Evolutionary conservation across 2,888 invertebrate species (phyloP).

Genomic region (Zele albiditarsus): DNA sequence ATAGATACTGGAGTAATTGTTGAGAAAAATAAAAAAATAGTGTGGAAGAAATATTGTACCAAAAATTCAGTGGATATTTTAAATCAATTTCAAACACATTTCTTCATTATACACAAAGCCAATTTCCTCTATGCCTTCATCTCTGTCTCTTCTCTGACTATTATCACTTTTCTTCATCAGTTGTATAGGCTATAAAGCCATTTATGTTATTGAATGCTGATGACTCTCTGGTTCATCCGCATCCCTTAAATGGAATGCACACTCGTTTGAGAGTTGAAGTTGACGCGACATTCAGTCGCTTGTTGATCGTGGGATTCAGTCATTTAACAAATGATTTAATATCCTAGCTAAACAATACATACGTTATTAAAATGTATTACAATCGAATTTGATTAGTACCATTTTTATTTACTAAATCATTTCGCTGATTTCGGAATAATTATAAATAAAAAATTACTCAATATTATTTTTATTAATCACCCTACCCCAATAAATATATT

Average conservation of each 20-base stretch:
- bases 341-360: not conserved
- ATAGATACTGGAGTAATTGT: no score
- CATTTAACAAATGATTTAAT: not conserved
- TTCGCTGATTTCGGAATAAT: no score
- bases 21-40: no score
- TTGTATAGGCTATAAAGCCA: slow-evolving; percentile 61
- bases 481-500: no score
- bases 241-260: slow-evolving; percentile 52
- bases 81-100: no score
- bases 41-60: no score
- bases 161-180: slow-evolving; percentile 60
- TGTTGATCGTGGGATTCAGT: slow-evolving; percentile 33
- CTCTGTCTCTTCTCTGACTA: slow-evolving; percentile 5
- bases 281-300: slow-evolving; percentile 25
- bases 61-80: no score
- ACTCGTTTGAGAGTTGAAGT: slow-evolving; percentile 32
- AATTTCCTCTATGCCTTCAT: no score
- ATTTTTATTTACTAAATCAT: not conserved
- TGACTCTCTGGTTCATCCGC: slow-evolving; percentile 54
- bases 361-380: not conserved
- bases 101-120: not conserved
- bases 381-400: not conserved
- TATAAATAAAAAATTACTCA: no score
- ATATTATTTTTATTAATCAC: no score
- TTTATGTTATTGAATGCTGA: slow-evolving; percentile 66